A percentile compares a stretch with the other conserved stretches of the same genome.
These are phyloP conservation scores for Spodoptera exigua DNA, from an alignment of 2,888 invertebrate genomes.

Conservation along the genomic window DNA sequence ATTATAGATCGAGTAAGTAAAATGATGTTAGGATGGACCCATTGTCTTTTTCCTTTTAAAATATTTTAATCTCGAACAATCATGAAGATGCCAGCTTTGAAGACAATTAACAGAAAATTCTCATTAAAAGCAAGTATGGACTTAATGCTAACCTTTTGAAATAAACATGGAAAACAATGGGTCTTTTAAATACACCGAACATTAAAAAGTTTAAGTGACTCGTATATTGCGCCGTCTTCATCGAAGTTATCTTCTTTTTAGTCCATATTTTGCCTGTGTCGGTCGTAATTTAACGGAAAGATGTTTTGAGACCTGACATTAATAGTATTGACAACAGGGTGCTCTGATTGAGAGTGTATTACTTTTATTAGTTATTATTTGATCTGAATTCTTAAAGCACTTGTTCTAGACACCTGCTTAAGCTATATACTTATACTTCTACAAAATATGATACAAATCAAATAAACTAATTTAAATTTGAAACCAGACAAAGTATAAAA, in stretches of 20 bases:
- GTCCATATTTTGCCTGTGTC: slow-evolving; percentile 3
- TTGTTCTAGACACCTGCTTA: too few relatives aligned
- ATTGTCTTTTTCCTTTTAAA: slow-evolving; percentile 3
- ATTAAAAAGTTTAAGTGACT: slow-evolving; percentile 16
- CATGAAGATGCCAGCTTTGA: not conserved
- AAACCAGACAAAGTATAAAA: too few relatives aligned
- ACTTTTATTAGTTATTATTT: too few relatives aligned
- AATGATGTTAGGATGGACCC: too few relatives aligned
- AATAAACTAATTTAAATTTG: too few relatives aligned
- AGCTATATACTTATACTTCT: too few relatives aligned
- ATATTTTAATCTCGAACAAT: slow-evolving; percentile 1
- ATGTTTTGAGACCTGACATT: not conserved
- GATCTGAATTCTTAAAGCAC: too few relatives aligned
- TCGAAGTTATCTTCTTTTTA: slow-evolving; percentile 36
- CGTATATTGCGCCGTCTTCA: slow-evolving; percentile 7
- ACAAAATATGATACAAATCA: too few relatives aligned
- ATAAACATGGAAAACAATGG: slow-evolving; percentile 34
- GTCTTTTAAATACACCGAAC: slow-evolving; percentile 12
- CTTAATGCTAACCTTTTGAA: slow-evolving; percentile 16
- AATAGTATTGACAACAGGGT: too few relatives aligned
- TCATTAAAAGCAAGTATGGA: slow-evolving; percentile 22
- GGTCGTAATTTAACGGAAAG: slow-evolving; percentile 1
- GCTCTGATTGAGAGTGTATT: too few relatives aligned
- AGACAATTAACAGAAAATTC: slow-evolving; percentile 21
- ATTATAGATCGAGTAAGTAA: too few relatives aligned